A percentile compares a stretch with the other conserved stretches of the same genome.
Evolutionary conservation across 2,113 vertebrate species (phyloP).

Genomic region (Melospiza melodia): DNA sequence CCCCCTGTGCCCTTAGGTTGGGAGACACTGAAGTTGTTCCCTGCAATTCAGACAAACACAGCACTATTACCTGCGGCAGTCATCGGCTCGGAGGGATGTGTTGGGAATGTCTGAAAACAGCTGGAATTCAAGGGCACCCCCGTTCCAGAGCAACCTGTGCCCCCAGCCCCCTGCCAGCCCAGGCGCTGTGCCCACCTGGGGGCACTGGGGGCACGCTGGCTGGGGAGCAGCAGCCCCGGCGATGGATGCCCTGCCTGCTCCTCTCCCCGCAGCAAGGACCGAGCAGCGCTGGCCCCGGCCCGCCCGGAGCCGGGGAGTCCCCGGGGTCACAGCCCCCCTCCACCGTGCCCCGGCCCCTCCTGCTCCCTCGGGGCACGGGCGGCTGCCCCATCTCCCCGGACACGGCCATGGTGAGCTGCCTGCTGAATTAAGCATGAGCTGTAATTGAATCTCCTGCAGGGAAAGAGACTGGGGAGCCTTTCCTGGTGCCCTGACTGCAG

Average conservation of each 20-base stretch:
- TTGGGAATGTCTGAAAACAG: neutral
- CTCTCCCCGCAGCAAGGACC: conserved; percentile 33
- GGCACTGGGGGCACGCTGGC: no score
- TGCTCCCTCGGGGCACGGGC: conserved; percentile 41
- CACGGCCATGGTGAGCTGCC: conserved; percentile 77
- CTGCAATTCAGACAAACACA: neutral
- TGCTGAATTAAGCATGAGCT: conserved; percentile 65
- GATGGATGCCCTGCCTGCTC: neutral
- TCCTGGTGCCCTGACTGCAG: neutral
- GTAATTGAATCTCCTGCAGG: conserved; percentile 60
- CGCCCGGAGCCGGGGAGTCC: neutral
- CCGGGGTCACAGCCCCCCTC: neutral
- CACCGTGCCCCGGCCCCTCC: conserved; percentile 55
- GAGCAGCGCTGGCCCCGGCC: neutral
- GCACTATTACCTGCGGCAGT: no score
- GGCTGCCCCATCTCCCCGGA: conserved; percentile 74
- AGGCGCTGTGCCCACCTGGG: no score
- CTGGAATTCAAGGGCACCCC: neutral
- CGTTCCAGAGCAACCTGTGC: fast-evolving
- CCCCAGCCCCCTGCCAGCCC: neutral
- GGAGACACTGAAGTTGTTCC: neutral
- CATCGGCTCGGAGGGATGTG: fast-evolving
- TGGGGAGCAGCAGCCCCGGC: neutral
- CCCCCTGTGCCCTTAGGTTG: neutral
- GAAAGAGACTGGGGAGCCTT: neutral